phyloP scores from a whole-genome alignment of 1,140 invertebrate genomes.

The Euglossa dilemma region DNA sequence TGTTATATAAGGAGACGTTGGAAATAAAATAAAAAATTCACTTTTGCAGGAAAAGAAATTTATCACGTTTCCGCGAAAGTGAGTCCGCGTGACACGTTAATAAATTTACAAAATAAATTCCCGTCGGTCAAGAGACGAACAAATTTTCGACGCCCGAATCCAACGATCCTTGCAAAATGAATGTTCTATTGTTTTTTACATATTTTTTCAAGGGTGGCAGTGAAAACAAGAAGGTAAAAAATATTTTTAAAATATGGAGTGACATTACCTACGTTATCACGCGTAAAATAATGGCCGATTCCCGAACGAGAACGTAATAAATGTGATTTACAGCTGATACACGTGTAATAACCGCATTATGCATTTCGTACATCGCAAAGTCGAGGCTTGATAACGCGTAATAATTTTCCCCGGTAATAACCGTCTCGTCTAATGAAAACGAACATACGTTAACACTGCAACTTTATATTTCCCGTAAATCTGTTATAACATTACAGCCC shows the following conservation, averaged over 20 bases:
- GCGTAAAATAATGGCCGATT: conserved; percentile 8
- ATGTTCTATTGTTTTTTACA: not conserved
- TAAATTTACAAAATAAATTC: conserved; percentile 9
- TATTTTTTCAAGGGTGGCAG: too few species aligned
- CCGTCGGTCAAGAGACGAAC: not conserved
- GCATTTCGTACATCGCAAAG: not conserved
- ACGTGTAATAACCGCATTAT: conserved; percentile 19
- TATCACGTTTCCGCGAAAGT: not conserved
- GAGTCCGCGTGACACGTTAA: not conserved
- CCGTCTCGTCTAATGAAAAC: not conserved
- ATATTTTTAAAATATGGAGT: not conserved
- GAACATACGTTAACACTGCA: not conserved
- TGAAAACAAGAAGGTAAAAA: not conserved
- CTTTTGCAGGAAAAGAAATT: not conserved
- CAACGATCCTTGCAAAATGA: not conserved
- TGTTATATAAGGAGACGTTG: too few species aligned
- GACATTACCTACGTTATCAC: not conserved
- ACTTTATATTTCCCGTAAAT: not conserved
- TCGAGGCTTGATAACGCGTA: not conserved
- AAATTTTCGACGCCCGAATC: conserved; percentile 4
- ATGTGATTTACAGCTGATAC: conserved; percentile 31
- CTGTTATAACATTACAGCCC: not conserved
- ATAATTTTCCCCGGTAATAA: not conserved
- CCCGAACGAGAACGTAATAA: conserved; percentile 8
- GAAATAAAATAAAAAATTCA: not conserved